Percentiles rank a stretch among this genome's conserved stretches.
Conservation (phyloP, 1,140 invertebrate genomes). For the Trichomalopsis sarcophagae region DNA sequence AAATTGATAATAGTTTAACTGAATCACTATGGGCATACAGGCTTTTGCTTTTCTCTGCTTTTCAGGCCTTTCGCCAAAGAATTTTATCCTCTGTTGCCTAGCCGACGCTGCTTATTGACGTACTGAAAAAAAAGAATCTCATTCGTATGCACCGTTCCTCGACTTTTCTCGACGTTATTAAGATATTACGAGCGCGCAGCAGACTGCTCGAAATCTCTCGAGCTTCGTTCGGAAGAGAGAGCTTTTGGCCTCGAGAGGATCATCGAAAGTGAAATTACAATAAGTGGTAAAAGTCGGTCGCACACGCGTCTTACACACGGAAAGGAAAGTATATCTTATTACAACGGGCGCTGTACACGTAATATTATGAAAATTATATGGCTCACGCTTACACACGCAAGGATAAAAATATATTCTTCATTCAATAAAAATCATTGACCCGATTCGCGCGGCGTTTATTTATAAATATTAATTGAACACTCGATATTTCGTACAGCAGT, state of each 20-base stretch:
- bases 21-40: too few relatives aligned
- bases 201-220: conserved; percentile 9
- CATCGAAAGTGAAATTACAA: conserved; percentile 26
- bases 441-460: neutral
- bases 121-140: conserved; percentile 2
- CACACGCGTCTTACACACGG: neutral
- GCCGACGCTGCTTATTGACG: conserved; percentile 21
- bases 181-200: conserved; percentile 13
- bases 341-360: neutral
- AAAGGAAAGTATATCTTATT: conserved; percentile 11
- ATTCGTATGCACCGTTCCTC: conserved; percentile 39
- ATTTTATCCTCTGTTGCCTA: conserved; percentile 22
- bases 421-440: conserved; percentile 37
- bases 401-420: conserved; percentile 16
- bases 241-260: conserved; percentile 12
- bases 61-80: too few relatives aligned
- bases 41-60: neutral
- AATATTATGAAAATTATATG: conserved; percentile 20
- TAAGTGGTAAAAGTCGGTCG: neutral
- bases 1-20: too few relatives aligned
- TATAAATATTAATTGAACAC: conserved; percentile 11
- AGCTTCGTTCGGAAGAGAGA: conserved; percentile 21
- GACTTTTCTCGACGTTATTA: conserved; percentile 52
- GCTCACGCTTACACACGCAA: neutral
- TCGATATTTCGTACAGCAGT: neutral